Percentiles rank a stretch among this genome's conserved stretches.
Evolutionary conservation across 1,140 invertebrate species (phyloP).

Genomic region (Stenopsyche tienmushanensis): DNA sequence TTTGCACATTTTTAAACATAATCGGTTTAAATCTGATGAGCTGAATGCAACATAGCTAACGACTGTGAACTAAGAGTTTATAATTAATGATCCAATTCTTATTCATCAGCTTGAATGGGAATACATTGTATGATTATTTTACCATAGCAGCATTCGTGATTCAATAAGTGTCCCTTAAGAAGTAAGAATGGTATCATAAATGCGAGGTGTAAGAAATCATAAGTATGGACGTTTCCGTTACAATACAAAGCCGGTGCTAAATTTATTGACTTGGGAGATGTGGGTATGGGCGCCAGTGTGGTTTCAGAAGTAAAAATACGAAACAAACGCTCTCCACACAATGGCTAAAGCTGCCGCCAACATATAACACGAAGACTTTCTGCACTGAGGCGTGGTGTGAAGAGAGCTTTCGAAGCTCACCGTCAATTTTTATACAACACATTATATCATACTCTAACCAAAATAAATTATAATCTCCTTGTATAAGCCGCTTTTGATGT

Average conservation of each 20-base stretch:
- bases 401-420: too few species aligned
- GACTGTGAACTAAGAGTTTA: too few species aligned
- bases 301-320: background rate
- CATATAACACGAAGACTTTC: background rate
- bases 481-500: too few species aligned
- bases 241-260: background rate
- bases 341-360: background rate
- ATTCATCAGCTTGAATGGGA: too few species aligned
- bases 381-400: background rate
- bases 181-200: background rate
- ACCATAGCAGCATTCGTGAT: background rate
- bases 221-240: background rate
- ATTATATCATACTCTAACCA: too few species aligned
- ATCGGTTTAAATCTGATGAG: too few species aligned
- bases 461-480: too few species aligned
- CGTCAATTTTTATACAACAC: too few species aligned
- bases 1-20: too few species aligned
- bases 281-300: background rate
- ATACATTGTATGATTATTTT: too few species aligned
- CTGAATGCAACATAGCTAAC: too few species aligned
- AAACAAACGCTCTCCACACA: background rate
- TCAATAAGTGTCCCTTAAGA: background rate
- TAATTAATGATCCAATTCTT: too few species aligned
- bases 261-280: background rate
- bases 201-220: background rate